A percentile compares a stretch with the other conserved stretches of the same genome.
Evolutionary conservation across 1,140 invertebrate species (phyloP).

Genomic region (Papilio machaon): DNA sequence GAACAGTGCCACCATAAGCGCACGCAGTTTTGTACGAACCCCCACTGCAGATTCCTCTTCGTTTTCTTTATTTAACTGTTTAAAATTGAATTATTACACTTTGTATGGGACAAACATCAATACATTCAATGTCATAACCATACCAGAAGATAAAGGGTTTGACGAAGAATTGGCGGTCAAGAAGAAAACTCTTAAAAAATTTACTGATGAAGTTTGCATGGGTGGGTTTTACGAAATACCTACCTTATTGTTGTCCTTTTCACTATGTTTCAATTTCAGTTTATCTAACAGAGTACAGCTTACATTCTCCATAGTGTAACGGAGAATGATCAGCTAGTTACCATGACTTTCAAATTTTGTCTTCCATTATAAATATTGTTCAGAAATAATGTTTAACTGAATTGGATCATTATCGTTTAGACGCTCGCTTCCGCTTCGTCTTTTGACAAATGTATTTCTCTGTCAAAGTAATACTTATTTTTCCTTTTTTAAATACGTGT

Average conservation of each 20-base stretch:
- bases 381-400: background rate
- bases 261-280: slow-evolving; percentile 55
- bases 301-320: slow-evolving; percentile 59
- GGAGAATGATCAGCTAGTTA: slow-evolving; percentile 45
- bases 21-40: slow-evolving; percentile 63
- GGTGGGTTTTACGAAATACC: no score
- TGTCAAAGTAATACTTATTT: slow-evolving; percentile 5
- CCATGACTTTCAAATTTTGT: slow-evolving; percentile 38
- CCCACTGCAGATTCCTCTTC: slow-evolving; percentile 49
- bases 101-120: background rate
- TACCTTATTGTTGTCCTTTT: slow-evolving; percentile 53
- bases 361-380: slow-evolving; percentile 37
- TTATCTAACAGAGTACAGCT: slow-evolving; percentile 57
- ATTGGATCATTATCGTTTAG: slow-evolving; percentile 7
- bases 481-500: slow-evolving; percentile 16
- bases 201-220: background rate
- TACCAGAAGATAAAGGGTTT: background rate
- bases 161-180: no score
- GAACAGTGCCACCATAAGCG: slow-evolving; percentile 68
- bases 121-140: background rate
- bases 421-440: slow-evolving; percentile 7
- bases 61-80: slow-evolving; percentile 44
- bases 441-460: slow-evolving; percentile 12
- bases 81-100: background rate
- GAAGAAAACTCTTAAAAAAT: background rate